phyloP scores from a whole-genome alignment of 2,888 invertebrate genomes.

The Macrostomum cliftonense region DNA sequence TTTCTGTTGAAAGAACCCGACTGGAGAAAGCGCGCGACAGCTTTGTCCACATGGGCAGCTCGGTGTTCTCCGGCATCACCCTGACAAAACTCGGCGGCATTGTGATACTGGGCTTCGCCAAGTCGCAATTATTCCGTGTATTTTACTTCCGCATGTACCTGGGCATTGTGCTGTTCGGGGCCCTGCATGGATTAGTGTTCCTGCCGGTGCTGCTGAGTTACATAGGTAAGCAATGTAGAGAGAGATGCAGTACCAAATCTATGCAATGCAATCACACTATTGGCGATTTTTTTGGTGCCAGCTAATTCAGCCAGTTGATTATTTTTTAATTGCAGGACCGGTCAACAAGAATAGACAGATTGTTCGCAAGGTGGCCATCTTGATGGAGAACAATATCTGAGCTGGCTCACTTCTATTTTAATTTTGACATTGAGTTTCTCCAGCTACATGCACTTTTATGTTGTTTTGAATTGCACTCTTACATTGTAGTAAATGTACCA shows the following conservation, averaged over 20 bases:
- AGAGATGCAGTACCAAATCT: slow-evolving; percentile 7
- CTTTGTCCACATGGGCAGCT: slow-evolving; percentile 73
- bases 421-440: too few relatives aligned
- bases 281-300: too few relatives aligned
- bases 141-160: slow-evolving; percentile 95
- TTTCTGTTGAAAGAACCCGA: slow-evolving; percentile 52
- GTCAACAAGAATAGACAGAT: too few relatives aligned
- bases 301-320: too few relatives aligned
- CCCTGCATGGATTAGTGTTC: slow-evolving; percentile 87
- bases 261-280: neutral
- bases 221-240: slow-evolving; percentile 54
- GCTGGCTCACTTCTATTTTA: too few relatives aligned
- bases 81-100: slow-evolving; percentile 93
- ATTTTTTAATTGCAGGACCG: neutral
- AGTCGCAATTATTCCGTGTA: slow-evolving; percentile 79
- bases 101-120: slow-evolving; percentile 81
- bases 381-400: neutral
- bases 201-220: slow-evolving; percentile 88
- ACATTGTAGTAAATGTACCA: too few relatives aligned
- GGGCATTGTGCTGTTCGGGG: slow-evolving; percentile 86
- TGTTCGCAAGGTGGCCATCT: too few relatives aligned
- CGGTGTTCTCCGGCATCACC: slow-evolving; percentile 88
- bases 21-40: slow-evolving; percentile 61
- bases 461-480: too few relatives aligned
- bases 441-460: too few relatives aligned